Evolutionary conservation across 2,113 vertebrate genomes (phyloP), one percentile per base, ranked within the genome.

Genomic region (Crocuta crocuta): DNA sequence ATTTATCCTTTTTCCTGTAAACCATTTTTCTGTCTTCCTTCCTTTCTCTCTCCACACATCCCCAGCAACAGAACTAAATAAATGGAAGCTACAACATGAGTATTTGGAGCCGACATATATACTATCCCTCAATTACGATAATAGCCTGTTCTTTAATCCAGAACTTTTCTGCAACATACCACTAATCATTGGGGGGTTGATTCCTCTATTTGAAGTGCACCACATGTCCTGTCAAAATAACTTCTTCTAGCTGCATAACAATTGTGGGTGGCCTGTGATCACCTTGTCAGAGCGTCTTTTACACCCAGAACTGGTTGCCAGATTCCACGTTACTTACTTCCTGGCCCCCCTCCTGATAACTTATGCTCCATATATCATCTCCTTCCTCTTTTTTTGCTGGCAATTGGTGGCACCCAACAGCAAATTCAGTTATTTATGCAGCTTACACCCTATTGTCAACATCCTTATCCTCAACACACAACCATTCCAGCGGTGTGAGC

Each of bases 391-490:
- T 71, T 90, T 63, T 94, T 33, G 33, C 88, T 97, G 97, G 48
- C 97, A 96, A 81, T 97, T 86, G 84, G 68, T 96, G 85, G 50
- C 76, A 31, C 94, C 26, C 16, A 96, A 89, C 79, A 97, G 79
- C 95, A 97, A 98, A 97, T 93, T 95, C 79, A 95, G 82, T 97
- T 97, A 96, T 97, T 98, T 97, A 98, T 94, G 91, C 91, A 86
- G 94, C 95, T 97, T 97, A 98, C 98, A 95, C 91, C 71, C 89
- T 95, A 95, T 89, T 97, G 96, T 98, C 97, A 98, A 96, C 88
- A 97, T 89, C 94, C 93, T 95, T 97, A 98, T 98, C 92, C 97
- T 93, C 73, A 13, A 31, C 39, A 91, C 82, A 96, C 95, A 96
- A 91, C 80, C 90, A 94, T 86, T 86, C 48, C 94, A 88, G 90